Evolutionary conservation across 1,140 invertebrate species (phyloP), one percentile per base, ranked within the genome.

Genomic region (Danaus plexippus): DNA sequence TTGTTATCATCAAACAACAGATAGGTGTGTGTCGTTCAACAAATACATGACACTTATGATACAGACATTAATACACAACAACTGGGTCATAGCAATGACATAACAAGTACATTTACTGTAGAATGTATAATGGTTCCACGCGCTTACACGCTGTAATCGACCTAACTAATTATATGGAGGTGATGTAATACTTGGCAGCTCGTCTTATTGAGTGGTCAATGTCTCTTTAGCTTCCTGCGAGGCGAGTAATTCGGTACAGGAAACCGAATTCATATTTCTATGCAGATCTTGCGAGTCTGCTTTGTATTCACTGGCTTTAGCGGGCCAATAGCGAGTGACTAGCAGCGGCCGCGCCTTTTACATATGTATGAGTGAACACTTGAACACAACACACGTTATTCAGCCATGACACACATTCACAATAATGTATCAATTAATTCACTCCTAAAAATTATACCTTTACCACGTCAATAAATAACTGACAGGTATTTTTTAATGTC

Each of bases 351-450:
- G 64, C 66, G 66, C 57, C 71, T 61, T 40, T 68, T 79, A 75
- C 82, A 84, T 84, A 86, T 85, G 77, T 80, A 86, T 86, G 74
- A 86, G 69, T 57, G 51, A 62, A 54, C 67, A 69, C 69, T 67
- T 63, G 68, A 69, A 71, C 64, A 72, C 66, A 75, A 72, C 73
- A 69, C 73, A 75, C 66, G 63, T 55, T 66, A 59, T 63, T 61
- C 71, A 80, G 68, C 80, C 83, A 69, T 86, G 83, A 84, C 83
- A 84, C 67, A 82, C 69, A 85, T 85, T 70, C 69, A 67, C 70
- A 66, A 52, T 52, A 66, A 67, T 56, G 67, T 75, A 67, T 63
- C 61, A 76, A 71, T 64, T 66, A 65, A 71, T 72, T 74, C 58
- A 61, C 61, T 49, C 57, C 56, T 59, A 64, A 32, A 32, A 7